These are phyloP conservation scores for Meles meles DNA, from an alignment of 2,113 vertebrate genomes.

Conservation along the genomic window DNA sequence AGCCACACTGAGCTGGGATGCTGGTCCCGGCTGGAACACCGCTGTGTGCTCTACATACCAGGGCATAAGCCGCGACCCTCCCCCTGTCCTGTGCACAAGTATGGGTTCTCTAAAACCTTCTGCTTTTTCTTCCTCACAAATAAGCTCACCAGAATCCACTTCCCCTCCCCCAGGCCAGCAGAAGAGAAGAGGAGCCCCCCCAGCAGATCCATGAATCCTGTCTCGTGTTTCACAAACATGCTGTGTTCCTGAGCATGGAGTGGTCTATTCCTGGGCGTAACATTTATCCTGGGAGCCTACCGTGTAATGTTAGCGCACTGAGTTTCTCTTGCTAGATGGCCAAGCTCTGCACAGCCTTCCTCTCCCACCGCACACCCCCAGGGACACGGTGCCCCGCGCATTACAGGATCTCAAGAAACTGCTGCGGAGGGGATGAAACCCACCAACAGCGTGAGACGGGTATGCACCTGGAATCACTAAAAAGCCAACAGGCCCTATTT, in stretches of 20 bases:
- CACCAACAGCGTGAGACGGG: accelerated
- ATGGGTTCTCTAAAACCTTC: neutral
- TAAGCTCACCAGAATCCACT: neutral
- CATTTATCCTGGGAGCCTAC: neutral
- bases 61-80: accelerated
- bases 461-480: neutral
- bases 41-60: accelerated
- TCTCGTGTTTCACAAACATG: accelerated
- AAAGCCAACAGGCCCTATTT: neutral
- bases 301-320: accelerated
- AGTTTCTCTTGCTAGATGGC: neutral
- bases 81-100: neutral
- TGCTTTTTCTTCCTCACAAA: neutral
- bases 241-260: accelerated
- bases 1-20: neutral
- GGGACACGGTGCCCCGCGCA: accelerated
- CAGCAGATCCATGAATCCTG: neutral
- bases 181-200: neutral
- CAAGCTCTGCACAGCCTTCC: accelerated
- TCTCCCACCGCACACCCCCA: neutral
- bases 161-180: neutral
- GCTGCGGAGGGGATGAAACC: neutral
- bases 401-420: neutral
- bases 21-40: neutral
- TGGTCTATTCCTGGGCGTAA: neutral